phyloP scores from a whole-genome alignment of 2,888 invertebrate genomes.

The Phlogophora meticulosa region DNA sequence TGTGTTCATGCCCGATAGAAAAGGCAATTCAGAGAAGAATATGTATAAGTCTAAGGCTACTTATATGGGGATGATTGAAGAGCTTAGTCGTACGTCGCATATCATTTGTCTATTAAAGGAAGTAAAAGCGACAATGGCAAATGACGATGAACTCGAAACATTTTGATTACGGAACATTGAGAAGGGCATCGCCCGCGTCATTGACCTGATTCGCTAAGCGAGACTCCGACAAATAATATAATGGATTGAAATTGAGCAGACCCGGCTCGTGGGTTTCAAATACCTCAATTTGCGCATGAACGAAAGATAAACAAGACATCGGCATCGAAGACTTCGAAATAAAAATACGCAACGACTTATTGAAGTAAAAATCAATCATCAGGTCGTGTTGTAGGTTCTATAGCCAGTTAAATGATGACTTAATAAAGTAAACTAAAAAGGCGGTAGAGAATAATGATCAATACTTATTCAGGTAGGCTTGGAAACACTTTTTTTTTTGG shows the following conservation, averaged over 20 bases:
- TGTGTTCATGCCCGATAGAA: no score
- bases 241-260: slow-evolving; percentile 25
- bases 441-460: no score
- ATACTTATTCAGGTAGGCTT: no score
- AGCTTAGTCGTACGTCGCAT: no score
- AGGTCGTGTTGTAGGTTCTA: no score
- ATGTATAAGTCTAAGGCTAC: no score
- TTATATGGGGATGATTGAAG: no score
- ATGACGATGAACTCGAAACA: background rate
- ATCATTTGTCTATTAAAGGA: background rate
- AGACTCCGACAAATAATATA: slow-evolving; percentile 26
- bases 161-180: slow-evolving; percentile 17
- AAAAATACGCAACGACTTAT: background rate
- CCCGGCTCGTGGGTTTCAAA: background rate
- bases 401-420: no score
- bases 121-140: background rate
- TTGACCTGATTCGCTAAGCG: slow-evolving; percentile 31
- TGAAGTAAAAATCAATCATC: no score
- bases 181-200: slow-evolving; percentile 33
- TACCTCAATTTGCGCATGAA: background rate
- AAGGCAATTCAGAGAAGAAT: no score
- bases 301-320: background rate
- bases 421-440: background rate
- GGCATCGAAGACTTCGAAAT: background rate
- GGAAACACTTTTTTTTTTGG: no score